Evolutionary conservation across 2,113 vertebrate genomes (phyloP), one percentile per base, ranked within the genome.

Genomic region (Syngnathoides biaculeatus): DNA sequence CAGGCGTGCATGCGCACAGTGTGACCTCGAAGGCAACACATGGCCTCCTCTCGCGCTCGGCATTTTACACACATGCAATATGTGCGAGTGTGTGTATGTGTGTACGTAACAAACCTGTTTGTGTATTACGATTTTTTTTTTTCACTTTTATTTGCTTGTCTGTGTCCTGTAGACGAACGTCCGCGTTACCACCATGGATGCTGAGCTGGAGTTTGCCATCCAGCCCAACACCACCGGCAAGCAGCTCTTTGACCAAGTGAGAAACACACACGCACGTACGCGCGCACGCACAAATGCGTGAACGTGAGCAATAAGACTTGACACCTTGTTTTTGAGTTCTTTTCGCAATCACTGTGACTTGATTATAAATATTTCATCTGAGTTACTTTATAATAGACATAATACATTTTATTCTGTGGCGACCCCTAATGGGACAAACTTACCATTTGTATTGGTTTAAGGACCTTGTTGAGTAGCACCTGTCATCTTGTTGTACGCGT

Each of bases 161-260:
- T 30, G 58, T 81, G 58, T 63, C 52, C 63, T 73, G 19, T 71
- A 98, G 96, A 93, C 98, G 81, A 98, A 94, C 35, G 96, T 98
- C 64, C 94, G 95, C 71, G 96, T 98, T 76, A 98, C 96, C 88
- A 98, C 95, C 73, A 98, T 98, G 96, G 96, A 98, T 77, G 96
- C 96, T 35, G 96, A 98, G 92, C 90, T 98, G 93, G 96, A 98
- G 89, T 98, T 98, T 89, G 95, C 96, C 81, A 98, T 98, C 89
- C 96, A 98, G 93, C 95, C 96, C 73, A 98, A 94, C 85, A 98
- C 96, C 35, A 98, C 96, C 1, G 96, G 96, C 77, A 98, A 98
- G 77, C 96, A 98, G 77, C 94, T 98, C 38, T 98, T 97, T 67
- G 96, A 98, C 89, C 96, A 98, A 93, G 96, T 98, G 39, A 79